Evolutionary conservation across 1,140 invertebrate species (phyloP).

Genomic region (Drosophila novamexicana): DNA sequence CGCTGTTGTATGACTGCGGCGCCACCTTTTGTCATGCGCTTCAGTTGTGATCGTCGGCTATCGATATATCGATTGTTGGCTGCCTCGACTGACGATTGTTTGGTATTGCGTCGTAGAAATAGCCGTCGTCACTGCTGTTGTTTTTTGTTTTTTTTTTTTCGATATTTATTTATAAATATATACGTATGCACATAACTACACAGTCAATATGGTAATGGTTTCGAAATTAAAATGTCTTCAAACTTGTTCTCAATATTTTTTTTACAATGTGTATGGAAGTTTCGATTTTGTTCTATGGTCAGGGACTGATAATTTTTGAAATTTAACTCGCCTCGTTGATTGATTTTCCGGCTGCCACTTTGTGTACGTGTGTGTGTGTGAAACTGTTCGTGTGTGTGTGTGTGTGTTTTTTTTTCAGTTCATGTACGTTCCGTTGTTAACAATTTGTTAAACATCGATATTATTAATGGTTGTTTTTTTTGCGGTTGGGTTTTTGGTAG

Average conservation of each 20-base stretch:
- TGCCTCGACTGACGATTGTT: slow-evolving; percentile 20
- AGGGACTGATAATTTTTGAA: slow-evolving; percentile 35
- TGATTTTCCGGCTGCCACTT: slow-evolving; percentile 38
- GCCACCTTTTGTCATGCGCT: slow-evolving; percentile 38
- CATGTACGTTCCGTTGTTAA: slow-evolving; percentile 8
- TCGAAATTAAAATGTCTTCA: slow-evolving; percentile 11
- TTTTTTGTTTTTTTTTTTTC: slow-evolving; percentile 15
- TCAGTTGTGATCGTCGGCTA: slow-evolving; percentile 28
- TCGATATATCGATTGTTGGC: slow-evolving; percentile 51
- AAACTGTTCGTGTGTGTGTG: not conserved
- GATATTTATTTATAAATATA: slow-evolving; percentile 12
- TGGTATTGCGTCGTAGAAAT: slow-evolving; percentile 68
- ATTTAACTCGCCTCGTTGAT: slow-evolving; percentile 52
- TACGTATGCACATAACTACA: slow-evolving; percentile 38
- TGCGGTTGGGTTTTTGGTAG: slow-evolving; percentile 14
- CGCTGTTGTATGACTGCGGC: slow-evolving; percentile 28
- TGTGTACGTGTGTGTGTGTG: not conserved
- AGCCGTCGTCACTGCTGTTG: slow-evolving; percentile 19
- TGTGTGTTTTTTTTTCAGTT: not conserved
- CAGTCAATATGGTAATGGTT: slow-evolving; percentile 15
- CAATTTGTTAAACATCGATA: slow-evolving; percentile 40
- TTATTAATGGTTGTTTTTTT: slow-evolving; percentile 6
- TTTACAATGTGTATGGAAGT: slow-evolving; percentile 34
- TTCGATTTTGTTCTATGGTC: slow-evolving; percentile 44
- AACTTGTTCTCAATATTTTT: slow-evolving; percentile 19